phyloP scores from a whole-genome alignment of 1,140 invertebrate genomes.

The Penaeus indicus region DNA sequence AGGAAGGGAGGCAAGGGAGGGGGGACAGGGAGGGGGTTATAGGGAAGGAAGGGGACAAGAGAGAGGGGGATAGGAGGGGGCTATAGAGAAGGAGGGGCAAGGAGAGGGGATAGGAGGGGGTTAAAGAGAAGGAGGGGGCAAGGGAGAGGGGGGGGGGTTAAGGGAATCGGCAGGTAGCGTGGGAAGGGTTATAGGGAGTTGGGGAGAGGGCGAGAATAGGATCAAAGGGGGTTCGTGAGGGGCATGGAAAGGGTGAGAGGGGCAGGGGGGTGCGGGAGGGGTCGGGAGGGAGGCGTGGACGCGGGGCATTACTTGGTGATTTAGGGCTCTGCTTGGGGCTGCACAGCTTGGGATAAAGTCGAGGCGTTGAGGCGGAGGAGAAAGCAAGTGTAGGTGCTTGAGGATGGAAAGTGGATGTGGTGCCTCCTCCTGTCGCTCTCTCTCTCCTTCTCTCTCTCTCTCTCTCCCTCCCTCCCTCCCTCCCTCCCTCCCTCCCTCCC shows the following conservation, averaged over 20 bases:
- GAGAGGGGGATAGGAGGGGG: neutral
- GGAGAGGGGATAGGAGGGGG: neutral
- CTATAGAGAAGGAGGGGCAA: neutral
- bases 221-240: too few species aligned
- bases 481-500: neutral
- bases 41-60: neutral
- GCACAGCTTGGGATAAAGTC: too few species aligned
- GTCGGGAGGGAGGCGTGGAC: too few species aligned
- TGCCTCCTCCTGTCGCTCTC: neutral
- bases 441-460: neutral
- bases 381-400: neutral
- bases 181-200: too few species aligned
- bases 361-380: too few species aligned
- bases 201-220: too few species aligned
- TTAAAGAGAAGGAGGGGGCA: neutral
- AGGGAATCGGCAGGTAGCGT: too few species aligned
- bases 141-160: neutral
- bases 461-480: neutral
- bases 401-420: neutral
- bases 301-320: too few species aligned
- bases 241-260: too few species aligned
- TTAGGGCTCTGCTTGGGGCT: too few species aligned
- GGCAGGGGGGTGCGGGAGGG: too few species aligned
- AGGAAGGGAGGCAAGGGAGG: neutral
- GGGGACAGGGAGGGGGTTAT: neutral